These are phyloP conservation scores for Lepas anatifera DNA, from an alignment of 2,888 invertebrate genomes.

Conservation along the genomic window DNA sequence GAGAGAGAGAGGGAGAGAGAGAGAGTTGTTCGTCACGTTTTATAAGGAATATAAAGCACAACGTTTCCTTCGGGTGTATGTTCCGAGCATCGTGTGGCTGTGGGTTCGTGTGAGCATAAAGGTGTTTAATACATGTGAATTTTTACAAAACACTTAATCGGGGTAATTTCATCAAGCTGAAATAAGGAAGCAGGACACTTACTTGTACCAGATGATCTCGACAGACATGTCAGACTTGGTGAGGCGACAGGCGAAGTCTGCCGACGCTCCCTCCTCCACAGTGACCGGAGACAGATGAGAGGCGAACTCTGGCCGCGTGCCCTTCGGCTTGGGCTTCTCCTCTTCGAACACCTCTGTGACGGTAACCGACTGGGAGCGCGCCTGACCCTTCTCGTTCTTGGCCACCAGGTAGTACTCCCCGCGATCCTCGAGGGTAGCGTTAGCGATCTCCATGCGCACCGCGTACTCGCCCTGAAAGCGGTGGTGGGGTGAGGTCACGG, in stretches of 20 bases:
- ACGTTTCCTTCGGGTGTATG: too few species aligned
- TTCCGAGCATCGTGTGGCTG: too few species aligned
- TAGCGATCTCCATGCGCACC: conserved; percentile 77
- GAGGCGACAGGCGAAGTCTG: conserved; percentile 62
- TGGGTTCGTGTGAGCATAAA: too few species aligned
- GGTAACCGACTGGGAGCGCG: conserved; percentile 74
- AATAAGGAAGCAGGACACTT: too few species aligned
- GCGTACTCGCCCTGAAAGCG: conserved; percentile 64
- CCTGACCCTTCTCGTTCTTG: conserved; percentile 86
- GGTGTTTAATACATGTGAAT: too few species aligned
- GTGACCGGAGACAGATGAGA: conserved; percentile 32
- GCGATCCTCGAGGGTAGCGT: conserved; percentile 65
- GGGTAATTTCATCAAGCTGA: too few species aligned
- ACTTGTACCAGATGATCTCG: conserved; percentile 75
- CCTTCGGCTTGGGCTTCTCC: conserved; percentile 26
- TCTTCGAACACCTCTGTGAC: conserved; percentile 35
- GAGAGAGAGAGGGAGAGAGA: too few species aligned
- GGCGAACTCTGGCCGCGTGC: conserved; percentile 22
- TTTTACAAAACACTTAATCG: too few species aligned
- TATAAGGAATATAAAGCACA: too few species aligned
- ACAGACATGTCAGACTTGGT: conserved; percentile 63
- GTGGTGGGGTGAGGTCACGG: too few species aligned
- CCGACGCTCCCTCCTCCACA: conserved; percentile 57
- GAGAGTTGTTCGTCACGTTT: too few species aligned
- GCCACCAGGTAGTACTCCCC: conserved; percentile 81